Evolutionary conservation across 2,113 vertebrate genomes (phyloP), one percentile per base, ranked within the genome.

Genomic region (Varanus salvator): DNA sequence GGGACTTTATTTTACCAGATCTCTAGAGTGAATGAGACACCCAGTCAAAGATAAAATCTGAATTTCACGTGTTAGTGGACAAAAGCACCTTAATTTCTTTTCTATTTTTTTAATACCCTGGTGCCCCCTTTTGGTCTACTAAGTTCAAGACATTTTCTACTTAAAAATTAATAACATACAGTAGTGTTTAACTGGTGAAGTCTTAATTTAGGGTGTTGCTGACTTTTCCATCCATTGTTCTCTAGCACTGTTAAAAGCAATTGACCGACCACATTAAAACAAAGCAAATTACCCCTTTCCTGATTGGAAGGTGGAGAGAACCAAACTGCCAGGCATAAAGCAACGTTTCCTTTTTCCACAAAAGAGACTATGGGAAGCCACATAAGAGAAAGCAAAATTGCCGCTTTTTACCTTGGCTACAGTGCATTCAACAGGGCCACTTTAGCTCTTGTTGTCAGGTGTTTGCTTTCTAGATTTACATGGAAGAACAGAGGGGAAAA

Each of bases 111-210:
- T 93, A 97, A 97, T 97, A 95, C 97, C 96, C 90, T 97, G 95
- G 97, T 97, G 97, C 97, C 97, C 97, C 96, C 97, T 97, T 97
- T 97, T 97, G 97, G 97, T 95, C 91, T 94, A 27, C 71, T 52
- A 60, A 93, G 94, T 95, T 96, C 95, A 97, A 97, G 95, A 76
- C 94, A 94, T 94, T 96, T 96, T 89, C 75, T 12, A 57, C 84
- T 71, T 90, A 50, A 83, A 93, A 89, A 94, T 84, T 87, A 94
- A 90, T 95, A 94, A 94, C 92, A 94, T 92, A 93, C 93, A 92
- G 92, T 92, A 92, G 96, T 95, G 95, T 96, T 96, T 95, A 96
- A 95, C 72, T 92, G 88, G 86, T 94, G 95, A 96, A 95, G 92
- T 93, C 95, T 96, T n/a, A 88, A 91, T 95, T 12, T 64, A 93